Evolutionary conservation across 1,140 invertebrate species (phyloP).

Genomic region (Temnothorax nylanderi): DNA sequence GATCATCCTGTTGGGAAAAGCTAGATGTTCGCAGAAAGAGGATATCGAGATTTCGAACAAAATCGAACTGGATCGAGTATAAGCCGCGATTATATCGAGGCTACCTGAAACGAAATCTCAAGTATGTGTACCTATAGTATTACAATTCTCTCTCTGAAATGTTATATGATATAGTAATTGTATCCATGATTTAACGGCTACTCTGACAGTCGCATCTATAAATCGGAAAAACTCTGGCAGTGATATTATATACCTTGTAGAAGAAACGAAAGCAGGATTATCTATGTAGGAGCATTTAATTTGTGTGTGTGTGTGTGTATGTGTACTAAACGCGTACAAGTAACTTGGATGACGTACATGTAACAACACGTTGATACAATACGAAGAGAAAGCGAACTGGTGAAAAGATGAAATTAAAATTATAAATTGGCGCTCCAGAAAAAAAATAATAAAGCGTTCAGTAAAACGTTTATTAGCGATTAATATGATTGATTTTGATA

Average conservation of each 20-base stretch:
- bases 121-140: slow-evolving; percentile 71
- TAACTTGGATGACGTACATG: background rate
- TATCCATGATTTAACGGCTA: slow-evolving; percentile 58
- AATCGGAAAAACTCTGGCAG: background rate
- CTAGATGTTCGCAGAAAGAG: background rate
- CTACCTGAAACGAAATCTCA: slow-evolving; percentile 29
- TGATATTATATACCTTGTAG: background rate
- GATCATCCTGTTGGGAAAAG: background rate
- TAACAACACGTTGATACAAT: background rate
- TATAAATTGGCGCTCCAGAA: background rate
- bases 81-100: slow-evolving; percentile 17
- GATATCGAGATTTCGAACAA: slow-evolving; percentile 27
- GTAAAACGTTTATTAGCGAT: background rate
- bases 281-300: too few relatives aligned
- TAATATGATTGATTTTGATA: background rate
- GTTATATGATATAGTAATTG: slow-evolving; percentile 73
- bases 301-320: too few relatives aligned
- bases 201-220: background rate
- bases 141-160: slow-evolving; percentile 64
- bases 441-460: background rate
- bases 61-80: slow-evolving; percentile 28
- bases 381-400: background rate
- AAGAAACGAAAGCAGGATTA: background rate
- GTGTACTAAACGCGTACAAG: too few relatives aligned
- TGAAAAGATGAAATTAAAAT: background rate